phyloP scores from a whole-genome alignment of 2,797 vertebrate genomes.

The Heliangelus exortis region DNA sequence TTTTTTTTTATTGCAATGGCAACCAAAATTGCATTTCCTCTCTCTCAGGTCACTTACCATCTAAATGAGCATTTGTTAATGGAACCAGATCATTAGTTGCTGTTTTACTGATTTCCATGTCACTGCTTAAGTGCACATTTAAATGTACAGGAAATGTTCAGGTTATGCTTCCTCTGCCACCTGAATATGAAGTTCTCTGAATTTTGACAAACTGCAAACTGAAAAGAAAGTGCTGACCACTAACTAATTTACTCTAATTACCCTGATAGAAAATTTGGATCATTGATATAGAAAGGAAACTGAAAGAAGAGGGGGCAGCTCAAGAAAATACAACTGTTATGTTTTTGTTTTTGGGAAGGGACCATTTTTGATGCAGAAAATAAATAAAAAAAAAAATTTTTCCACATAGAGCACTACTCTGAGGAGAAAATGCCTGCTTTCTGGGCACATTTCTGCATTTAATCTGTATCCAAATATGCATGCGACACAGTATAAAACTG shows the following conservation, averaged over 20 bases:
- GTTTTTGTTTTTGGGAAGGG: background rate
- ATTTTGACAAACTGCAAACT: conserved; percentile 55
- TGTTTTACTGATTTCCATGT: conserved; percentile 60
- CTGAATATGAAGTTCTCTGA: conserved; percentile 20
- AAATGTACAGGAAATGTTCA: conserved; percentile 24
- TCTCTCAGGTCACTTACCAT: conserved; percentile 75
- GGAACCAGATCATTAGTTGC: conserved; percentile 75
- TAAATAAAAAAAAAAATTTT: background rate
- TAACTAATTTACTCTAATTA: conserved; percentile 36
- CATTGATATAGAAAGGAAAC: conserved; percentile 21
- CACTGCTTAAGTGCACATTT: conserved; percentile 60
- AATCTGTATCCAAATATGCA: background rate
- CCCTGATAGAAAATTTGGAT: background rate
- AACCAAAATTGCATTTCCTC: conserved; percentile 73
- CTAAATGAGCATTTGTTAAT: conserved; percentile 77
- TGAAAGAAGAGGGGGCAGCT: background rate
- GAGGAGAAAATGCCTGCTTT: background rate
- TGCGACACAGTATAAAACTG: background rate
- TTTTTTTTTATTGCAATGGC: conserved; percentile 74
- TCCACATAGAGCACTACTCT: background rate
- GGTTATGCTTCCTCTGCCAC: conserved; percentile 14
- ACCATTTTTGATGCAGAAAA: background rate
- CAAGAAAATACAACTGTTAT: background rate
- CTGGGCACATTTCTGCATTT: background rate
- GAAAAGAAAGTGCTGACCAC: conserved; percentile 51